These are phyloP conservation scores for Mercenaria mercenaria DNA, from an alignment of 1,140 invertebrate species.

Conservation along the genomic window DNA sequence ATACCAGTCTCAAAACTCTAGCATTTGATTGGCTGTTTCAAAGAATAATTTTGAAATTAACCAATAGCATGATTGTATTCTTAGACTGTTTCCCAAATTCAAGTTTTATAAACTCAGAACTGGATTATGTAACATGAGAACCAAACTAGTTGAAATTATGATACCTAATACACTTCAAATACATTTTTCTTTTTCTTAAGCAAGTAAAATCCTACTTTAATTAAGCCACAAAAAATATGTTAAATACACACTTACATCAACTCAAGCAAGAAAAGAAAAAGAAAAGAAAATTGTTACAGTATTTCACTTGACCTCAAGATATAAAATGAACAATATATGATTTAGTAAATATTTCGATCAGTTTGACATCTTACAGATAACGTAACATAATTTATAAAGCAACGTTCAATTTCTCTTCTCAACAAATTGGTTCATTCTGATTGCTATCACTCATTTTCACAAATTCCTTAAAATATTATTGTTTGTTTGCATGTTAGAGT, in stretches of 20 bases:
- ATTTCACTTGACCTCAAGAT: constrained; percentile 5
- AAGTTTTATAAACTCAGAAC: too few species aligned
- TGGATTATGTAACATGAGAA: too few species aligned
- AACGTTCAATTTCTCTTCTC: constrained; percentile 50
- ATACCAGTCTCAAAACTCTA: too few species aligned
- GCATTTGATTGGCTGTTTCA: too few species aligned
- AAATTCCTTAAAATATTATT: constrained; percentile 61
- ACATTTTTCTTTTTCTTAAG: too few species aligned
- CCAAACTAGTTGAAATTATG: too few species aligned
- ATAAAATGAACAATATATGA: constrained; percentile 38
- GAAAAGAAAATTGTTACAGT: background rate
- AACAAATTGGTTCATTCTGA: constrained; percentile 53
- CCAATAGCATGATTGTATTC: too few species aligned
- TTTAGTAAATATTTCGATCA: constrained; percentile 47
- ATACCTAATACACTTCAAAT: too few species aligned
- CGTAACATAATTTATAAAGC: constrained; percentile 47
- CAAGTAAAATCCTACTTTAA: background rate
- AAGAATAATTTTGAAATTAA: too few species aligned
- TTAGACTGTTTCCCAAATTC: too few species aligned
- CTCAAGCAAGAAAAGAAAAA: background rate
- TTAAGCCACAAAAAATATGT: background rate
- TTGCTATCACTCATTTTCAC: constrained; percentile 60
- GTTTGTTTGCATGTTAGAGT: constrained; percentile 49
- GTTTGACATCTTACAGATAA: constrained; percentile 48
- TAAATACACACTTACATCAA: background rate